A percentile compares a stretch with the other conserved stretches of the same genome.
These are phyloP conservation scores for Xenops minutus DNA, from an alignment of 2,797 vertebrate genomes.

Conservation along the genomic window DNA sequence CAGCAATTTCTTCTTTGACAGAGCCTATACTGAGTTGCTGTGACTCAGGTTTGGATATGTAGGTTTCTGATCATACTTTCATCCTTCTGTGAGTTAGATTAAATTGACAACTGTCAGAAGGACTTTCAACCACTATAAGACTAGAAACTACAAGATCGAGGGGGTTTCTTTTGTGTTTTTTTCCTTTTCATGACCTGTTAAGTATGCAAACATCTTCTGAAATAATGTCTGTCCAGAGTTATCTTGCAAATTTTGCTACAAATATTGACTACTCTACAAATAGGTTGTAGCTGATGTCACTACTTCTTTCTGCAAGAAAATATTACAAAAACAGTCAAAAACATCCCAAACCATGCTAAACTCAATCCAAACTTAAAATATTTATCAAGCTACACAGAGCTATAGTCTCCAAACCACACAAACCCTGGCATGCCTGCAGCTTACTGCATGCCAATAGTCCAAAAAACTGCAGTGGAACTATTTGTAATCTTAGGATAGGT, in stretches of 20 bases:
- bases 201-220: neutral
- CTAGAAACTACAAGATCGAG: neutral
- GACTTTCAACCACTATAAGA: neutral
- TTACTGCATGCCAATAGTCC: neutral
- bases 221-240: neutral
- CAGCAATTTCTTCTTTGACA: neutral
- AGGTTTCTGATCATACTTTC: neutral
- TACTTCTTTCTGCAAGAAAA: neutral
- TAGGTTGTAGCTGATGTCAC: neutral
- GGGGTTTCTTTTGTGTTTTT: neutral
- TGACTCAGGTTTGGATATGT: neutral
- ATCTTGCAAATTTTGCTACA: neutral
- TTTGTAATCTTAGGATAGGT: neutral
- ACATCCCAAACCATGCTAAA: fast-evolving
- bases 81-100: neutral
- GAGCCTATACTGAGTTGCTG: neutral
- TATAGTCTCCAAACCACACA: neutral
- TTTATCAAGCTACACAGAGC: neutral
- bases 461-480: neutral
- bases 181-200: neutral
- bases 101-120: neutral
- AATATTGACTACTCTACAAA: neutral
- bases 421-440: neutral
- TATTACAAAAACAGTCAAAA: neutral
- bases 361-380: neutral